Evolutionary conservation across 2,888 invertebrate species (phyloP), one percentile per base, ranked within the genome.

Genomic region (Diplazon laetatorius): DNA sequence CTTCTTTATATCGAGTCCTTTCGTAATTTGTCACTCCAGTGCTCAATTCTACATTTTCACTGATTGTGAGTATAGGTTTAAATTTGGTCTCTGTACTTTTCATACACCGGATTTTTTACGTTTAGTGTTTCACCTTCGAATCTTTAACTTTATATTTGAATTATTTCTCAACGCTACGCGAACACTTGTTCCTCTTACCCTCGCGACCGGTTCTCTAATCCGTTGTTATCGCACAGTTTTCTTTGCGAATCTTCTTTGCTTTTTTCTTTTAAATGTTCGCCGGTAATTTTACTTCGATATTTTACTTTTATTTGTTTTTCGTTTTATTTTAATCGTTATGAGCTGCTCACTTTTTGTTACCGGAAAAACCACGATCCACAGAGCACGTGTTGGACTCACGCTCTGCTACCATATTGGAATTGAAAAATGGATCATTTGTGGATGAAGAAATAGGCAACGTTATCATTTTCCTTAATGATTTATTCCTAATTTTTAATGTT

Each of bases 371-470:
- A 30, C 30, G 30, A 30, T 30, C 30, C 30, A 30, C 30, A 30
- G 30, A 30, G 30, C 30, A 30, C 30, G 30, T 30, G 30, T 30
- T 30, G 2, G 30, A 30, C 30, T 30, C 30, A 30, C 30, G 30
- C 30, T 30, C 30, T 30, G 30, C 30, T 30, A 30, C 30, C 30
- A 30, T 30, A 6, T 5, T 30, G 30, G 30, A 6, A 30, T 30
- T 30, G 30, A 78, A 80, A 75, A 52, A 55, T 30, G 30, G 30
- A 30, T 30, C 30, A 30, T 30, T 30, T 30, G 30, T 30, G 30
- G 30, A 30, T 30, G 4, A 6, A 30, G 30, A 30, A 30, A 30
- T 30, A 30, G 6, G 30, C 30, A 30, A 30, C 2, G 30, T 30
- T 30, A 30, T 30, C 30, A 5, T 2, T 30, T 30, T 30, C 2